Evolutionary conservation across 2,113 vertebrate species (phyloP).

Genomic region (Chauna torquata): DNA sequence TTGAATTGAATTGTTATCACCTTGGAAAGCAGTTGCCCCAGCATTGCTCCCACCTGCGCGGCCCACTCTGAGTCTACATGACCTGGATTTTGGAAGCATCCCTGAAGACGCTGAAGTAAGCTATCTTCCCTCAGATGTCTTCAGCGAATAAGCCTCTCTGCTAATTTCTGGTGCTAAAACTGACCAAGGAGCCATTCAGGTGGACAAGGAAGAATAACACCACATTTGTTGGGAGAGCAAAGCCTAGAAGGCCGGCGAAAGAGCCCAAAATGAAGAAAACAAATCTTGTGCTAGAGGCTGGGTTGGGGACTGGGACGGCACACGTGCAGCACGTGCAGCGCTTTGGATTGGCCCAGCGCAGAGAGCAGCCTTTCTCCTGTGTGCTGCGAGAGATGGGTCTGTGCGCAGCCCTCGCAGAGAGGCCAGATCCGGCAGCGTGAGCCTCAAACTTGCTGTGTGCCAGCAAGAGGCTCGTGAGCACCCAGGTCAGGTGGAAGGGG

Average conservation of each 20-base stretch:
- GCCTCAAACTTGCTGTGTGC: not conserved
- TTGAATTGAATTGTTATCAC: not conserved
- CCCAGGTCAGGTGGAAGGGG: not conserved
- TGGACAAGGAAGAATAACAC: not conserved
- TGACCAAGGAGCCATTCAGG: not conserved
- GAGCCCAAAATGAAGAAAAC: not conserved
- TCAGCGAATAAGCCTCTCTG: not conserved
- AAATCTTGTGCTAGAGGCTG: not conserved
- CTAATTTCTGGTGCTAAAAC: not conserved
- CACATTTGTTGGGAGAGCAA: not conserved
- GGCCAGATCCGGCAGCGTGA: not conserved
- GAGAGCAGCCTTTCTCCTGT: not conserved
- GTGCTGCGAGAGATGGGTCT: not conserved
- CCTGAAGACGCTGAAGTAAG: not conserved
- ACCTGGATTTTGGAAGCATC: not conserved
- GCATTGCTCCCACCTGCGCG: not conserved
- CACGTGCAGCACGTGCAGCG: not conserved
- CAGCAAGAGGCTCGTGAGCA: not conserved
- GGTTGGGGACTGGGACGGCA: not conserved
- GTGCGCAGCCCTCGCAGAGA: accelerated
- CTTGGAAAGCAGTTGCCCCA: not conserved
- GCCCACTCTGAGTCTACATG: not conserved
- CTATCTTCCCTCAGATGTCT: not conserved
- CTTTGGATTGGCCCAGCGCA: not conserved
- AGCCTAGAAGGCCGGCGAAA: not conserved